Base-by-base conservation (phyloP, 2,113 vertebrate species). In the Furnarius figulus region DNA sequence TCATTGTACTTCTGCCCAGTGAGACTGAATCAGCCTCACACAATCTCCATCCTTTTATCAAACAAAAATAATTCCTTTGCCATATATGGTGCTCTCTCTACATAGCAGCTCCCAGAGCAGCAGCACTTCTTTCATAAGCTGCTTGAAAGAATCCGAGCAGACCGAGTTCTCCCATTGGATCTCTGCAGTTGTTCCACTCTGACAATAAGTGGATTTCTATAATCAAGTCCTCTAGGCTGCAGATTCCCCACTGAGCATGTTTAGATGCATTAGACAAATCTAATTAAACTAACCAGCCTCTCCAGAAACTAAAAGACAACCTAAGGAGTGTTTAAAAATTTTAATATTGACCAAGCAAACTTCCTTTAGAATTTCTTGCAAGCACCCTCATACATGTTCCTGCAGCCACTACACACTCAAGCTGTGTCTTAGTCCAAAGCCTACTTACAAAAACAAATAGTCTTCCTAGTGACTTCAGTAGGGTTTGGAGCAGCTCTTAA, bases 221-320 rank as follows among this genome's bases (percentile, higher is more conserved):
- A 58, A 87, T 23, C 62, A 88, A 42, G 46, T 83, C 53, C 78
- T 90, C n/a, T 67, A 90, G 62, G 59, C 40, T 73, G 62, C 49
- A 73, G 72, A 89, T 91, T 94, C 42, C 85, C 67, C 46, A 39
- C 78, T 63, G 78, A 83, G 40, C 11, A 27, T n/a, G 33, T 73
- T 94, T 44, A 87, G 89, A 85, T 77, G 46, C 47, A 70, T 70
- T 73, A 93, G 59, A 85, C n/a, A 39, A 58, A 28, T 85, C 77
- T 94, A 74, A 91, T 95, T 89, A 91, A 91, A 95, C 96, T 88
- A 93, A 84, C 30, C 62, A 84, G 59, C 59, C 71, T 67, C 55
- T 82, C 42, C 67, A 94, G 50, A 94, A 66, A 10, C 74, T 79
- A 73, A 83, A 79, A 83, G 27, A 67, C 42, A 88, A 95, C 39